Evolutionary conservation across 2,797 vertebrate genomes (phyloP).

Genomic region (Acanthornis magna): DNA sequence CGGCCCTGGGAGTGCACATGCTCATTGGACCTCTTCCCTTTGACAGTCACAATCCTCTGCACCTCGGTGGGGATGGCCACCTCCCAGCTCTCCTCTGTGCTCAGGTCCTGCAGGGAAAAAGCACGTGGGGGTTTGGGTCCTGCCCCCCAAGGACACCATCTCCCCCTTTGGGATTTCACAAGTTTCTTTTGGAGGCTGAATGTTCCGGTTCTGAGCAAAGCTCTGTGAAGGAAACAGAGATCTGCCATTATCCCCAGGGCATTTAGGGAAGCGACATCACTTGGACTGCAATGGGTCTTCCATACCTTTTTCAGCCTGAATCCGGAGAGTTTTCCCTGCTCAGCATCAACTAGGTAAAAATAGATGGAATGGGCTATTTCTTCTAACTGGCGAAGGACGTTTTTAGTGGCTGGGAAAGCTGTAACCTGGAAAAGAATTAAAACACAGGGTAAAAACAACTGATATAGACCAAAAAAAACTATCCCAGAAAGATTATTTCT

Average conservation of each 20-base stretch:
- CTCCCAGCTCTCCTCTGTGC: conserved; percentile 92
- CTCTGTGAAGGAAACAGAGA: background rate
- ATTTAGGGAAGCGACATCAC: background rate
- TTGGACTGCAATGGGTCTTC: no score
- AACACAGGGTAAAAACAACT: background rate
- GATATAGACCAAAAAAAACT: background rate
- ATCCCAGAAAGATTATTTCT: background rate
- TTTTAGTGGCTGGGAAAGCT: conserved; percentile 92
- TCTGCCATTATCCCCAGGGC: background rate
- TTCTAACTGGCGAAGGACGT: conserved; percentile 91
- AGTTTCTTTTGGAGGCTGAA: background rate
- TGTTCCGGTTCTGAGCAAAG: background rate
- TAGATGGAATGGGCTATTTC: conserved; percentile 90
- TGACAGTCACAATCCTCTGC: conserved; percentile 87
- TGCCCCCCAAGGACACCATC: background rate
- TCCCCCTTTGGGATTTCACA: background rate
- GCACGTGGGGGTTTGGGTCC: fast-evolving
- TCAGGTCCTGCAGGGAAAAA: conserved; percentile 81
- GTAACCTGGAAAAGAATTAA: conserved; percentile 80
- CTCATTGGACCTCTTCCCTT: conserved; percentile 91
- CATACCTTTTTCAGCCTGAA: conserved; percentile 88
- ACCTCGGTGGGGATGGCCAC: conserved; percentile 86
- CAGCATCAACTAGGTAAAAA: conserved; percentile 90
- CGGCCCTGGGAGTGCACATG: conserved; percentile 97
- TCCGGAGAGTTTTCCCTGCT: conserved; percentile 87